These are phyloP conservation scores for Scaptomyza hsui DNA, from an alignment of 1,140 invertebrate species.

Conservation along the genomic window DNA sequence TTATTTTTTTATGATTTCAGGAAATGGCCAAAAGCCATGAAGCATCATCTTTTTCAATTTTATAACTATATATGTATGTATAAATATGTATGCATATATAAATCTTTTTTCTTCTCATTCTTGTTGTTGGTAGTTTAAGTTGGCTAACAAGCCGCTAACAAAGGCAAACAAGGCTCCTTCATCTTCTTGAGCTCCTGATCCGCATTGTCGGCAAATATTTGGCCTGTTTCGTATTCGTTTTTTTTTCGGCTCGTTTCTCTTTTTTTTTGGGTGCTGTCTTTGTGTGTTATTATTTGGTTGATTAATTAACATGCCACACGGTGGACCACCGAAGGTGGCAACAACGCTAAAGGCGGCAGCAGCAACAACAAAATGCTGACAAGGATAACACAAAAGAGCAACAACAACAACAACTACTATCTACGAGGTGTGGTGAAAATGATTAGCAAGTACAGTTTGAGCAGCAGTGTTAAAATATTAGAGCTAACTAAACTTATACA, in stretches of 20 bases:
- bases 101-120: constrained; percentile 30
- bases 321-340: constrained; percentile 64
- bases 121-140: constrained; percentile 45
- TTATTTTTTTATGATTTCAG: constrained; percentile 65
- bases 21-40: constrained; percentile 76
- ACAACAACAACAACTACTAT: constrained; percentile 8
- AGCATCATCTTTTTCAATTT: constrained; percentile 62
- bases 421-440: background rate
- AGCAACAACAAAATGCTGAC: constrained; percentile 35
- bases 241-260: constrained; percentile 49
- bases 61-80: constrained; percentile 37
- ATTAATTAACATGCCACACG: constrained; percentile 76
- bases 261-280: constrained; percentile 4
- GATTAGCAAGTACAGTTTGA: constrained; percentile 18
- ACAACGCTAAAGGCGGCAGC: constrained; percentile 19
- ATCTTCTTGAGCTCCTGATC: constrained; percentile 56
- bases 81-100: constrained; percentile 7
- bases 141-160: constrained; percentile 76
- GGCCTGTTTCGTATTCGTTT: constrained; percentile 30
- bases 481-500: too few species aligned
- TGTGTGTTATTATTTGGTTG: constrained; percentile 72
- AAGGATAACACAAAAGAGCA: constrained; percentile 41
- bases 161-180: constrained; percentile 49
- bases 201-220: constrained; percentile 70
- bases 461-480: background rate